Conservation (phyloP, 1,140 invertebrate genomes). For the Cecropterus lyciades region DNA sequence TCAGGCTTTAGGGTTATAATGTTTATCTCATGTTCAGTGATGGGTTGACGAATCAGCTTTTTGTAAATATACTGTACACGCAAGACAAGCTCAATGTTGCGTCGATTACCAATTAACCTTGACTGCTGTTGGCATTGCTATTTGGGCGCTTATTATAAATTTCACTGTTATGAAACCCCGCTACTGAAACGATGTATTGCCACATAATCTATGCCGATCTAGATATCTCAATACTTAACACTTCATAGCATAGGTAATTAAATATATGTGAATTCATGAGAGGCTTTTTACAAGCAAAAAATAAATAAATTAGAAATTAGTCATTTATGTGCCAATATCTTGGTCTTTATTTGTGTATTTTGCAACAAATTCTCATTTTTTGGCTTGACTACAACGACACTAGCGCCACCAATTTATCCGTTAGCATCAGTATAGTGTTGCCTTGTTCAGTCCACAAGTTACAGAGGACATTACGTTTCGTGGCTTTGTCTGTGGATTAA, state of each 20-base stretch:
- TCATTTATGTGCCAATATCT: not conserved
- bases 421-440: too few relatives aligned
- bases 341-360: not conserved
- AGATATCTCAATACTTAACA: constrained; percentile 7
- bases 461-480: too few relatives aligned
- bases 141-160: constrained; percentile 63
- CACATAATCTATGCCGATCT: constrained; percentile 39
- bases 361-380: constrained; percentile 2
- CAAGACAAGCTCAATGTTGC: constrained; percentile 33
- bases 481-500: too few relatives aligned
- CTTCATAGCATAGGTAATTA: not conserved
- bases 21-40: too few relatives aligned
- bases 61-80: constrained; percentile 4
- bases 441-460: too few relatives aligned
- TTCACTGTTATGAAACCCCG: constrained; percentile 70
- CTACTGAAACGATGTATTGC: constrained; percentile 59
- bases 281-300: not conserved
- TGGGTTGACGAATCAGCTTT: not conserved
- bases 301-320: not conserved
- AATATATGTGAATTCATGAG: not conserved
- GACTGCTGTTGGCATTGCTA: constrained; percentile 57
- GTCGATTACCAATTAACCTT: constrained; percentile 48
- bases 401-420: not conserved
- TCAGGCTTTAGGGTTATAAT: too few relatives aligned
- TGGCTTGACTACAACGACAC: not conserved